Evolutionary conservation across 2,113 vertebrate species (phyloP), one percentile per base, ranked within the genome.

Genomic region (Cyprinus carpio): DNA sequence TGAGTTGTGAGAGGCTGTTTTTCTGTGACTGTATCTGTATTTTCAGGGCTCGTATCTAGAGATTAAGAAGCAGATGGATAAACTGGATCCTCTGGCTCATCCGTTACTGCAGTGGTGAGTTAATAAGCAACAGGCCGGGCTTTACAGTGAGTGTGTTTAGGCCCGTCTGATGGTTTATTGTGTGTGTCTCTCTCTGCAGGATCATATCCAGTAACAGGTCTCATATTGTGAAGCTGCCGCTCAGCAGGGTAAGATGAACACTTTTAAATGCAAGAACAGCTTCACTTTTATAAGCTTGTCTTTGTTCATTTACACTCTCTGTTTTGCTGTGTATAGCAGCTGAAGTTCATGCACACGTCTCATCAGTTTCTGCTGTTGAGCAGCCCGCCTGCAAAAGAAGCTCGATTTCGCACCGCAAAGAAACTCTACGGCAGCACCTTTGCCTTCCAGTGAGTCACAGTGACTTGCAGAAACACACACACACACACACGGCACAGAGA

Each of bases 41-140:
- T 56, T 34, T n/a, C 75, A 99, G 98, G 98, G 98, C 23, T 99
- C 98, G 0, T 99, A 99, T 92, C 92, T 99, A 92, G 98, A 99
- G 93, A 99, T 99, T 89, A 99, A 99, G 94, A 99, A 99, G 89
- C 98, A 99, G 94, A 99, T 99, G 98, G 98, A 99, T 93, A 99
- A 99, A 83, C 92, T 99, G 90, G 98, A 99, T 87, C 97, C 97
- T 56, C 89, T 99, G 92, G 98, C 98, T 0, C 98, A 99, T 87
- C 98, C 98, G 74, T 94, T 99, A 74, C 92, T 99, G 82, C 98
- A 99, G 62, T 99, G 98, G 98, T 99, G 93, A 94, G 93, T 91
- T 54, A 20, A 40, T 62, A 1, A 49, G 29, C 16, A 1, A 9
- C 43, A 27, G n/a, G 13, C 40, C 5, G 4, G 40, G n/a, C 6